Conservation (phyloP, 2,888 invertebrate species). For the Xanthia togata region DNA sequence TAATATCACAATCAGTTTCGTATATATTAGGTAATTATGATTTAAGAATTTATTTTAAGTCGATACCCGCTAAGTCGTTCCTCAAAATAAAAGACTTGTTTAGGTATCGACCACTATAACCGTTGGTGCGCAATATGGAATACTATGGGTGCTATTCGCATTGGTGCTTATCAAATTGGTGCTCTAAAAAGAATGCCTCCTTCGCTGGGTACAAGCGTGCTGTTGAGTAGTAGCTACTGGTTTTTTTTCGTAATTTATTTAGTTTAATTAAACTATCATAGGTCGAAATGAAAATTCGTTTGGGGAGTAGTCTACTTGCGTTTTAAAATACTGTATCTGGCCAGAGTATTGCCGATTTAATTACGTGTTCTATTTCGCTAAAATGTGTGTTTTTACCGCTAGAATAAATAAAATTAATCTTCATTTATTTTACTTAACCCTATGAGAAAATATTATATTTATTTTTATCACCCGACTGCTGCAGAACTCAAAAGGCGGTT, state of each 20-base stretch:
- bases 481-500: no score
- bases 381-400: conserved; percentile 6
- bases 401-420: neutral
- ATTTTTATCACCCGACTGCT: no score
- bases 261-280: neutral
- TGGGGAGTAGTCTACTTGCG: conserved; percentile 20
- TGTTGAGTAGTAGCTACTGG: neutral
- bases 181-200: neutral
- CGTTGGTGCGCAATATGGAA: neutral
- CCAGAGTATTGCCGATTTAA: neutral
- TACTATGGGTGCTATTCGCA: neutral
- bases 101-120: neutral
- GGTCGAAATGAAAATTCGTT: neutral
- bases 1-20: neutral
- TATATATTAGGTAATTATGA: neutral
- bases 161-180: neutral
- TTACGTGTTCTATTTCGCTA: neutral
- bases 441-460: neutral
- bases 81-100: neutral
- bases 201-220: neutral
- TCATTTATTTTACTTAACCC: neutral
- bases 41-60: neutral
- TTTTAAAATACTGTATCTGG: neutral
- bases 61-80: no score
- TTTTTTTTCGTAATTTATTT: neutral